Percentiles rank a stretch among this genome's conserved stretches.
These are phyloP conservation scores for Onychomys torridus DNA, from an alignment of 2,797 vertebrate genomes.

Conservation along the genomic window DNA sequence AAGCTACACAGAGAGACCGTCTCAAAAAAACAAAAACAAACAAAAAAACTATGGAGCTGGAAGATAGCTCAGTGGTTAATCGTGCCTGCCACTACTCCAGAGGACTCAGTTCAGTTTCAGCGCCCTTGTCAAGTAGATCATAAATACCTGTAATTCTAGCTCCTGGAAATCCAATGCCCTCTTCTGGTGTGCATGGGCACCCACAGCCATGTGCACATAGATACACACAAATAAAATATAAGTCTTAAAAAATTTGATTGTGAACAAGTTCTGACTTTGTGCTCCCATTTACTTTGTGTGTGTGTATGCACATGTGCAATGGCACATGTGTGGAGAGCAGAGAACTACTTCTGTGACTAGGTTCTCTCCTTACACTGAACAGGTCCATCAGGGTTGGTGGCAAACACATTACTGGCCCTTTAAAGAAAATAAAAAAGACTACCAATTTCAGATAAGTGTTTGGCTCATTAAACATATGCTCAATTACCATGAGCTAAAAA, in stretches of 20 bases:
- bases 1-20: too few relatives aligned
- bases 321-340: background rate
- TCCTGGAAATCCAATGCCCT: background rate
- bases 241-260: background rate
- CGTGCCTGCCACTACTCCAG: background rate
- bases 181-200: background rate
- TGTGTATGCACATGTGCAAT: background rate
- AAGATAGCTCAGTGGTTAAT: background rate
- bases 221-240: background rate
- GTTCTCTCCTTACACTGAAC: background rate
- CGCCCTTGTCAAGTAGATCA: background rate
- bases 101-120: background rate
- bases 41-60: background rate
- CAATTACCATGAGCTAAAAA: background rate
- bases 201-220: background rate
- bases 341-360: background rate
- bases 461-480: background rate
- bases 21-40: too few relatives aligned
- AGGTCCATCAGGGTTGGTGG: background rate
- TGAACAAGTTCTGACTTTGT: background rate
- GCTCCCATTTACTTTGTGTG: background rate
- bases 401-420: background rate
- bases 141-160: background rate
- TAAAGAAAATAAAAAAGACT: background rate
- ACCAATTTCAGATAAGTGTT: slow-evolving; percentile 26